These are phyloP conservation scores for Tokudaia muenninki DNA, from an alignment of 2,797 vertebrate genomes.

Conservation along the genomic window DNA sequence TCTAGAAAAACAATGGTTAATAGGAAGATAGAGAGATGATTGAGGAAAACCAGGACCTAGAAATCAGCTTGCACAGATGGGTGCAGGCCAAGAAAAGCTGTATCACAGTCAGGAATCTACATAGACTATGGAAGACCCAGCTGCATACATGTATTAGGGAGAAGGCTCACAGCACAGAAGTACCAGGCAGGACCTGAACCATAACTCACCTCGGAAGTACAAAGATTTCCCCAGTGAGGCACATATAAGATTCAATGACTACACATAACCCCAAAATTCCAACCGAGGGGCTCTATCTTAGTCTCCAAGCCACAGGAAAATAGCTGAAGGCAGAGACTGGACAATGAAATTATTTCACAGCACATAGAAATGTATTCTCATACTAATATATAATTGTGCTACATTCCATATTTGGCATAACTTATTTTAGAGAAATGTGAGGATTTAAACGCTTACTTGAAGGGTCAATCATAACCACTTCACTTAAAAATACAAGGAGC, in stretches of 20 bases:
- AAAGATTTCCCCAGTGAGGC: not conserved
- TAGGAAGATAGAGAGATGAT: not conserved
- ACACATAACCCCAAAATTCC: not conserved
- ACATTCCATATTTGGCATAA: not conserved
- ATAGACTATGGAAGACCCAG: not conserved
- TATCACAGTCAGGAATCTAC: not conserved
- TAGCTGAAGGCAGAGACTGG: not conserved
- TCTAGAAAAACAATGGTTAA: not conserved
- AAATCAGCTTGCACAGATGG: not conserved
- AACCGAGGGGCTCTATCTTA: not conserved
- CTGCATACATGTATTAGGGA: not conserved
- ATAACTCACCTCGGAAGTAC: not conserved
- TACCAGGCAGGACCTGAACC: not conserved
- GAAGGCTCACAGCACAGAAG: not conserved
- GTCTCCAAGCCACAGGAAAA: not conserved
- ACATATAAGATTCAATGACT: not conserved
- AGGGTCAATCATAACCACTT: not conserved
- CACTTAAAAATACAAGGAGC: not conserved
- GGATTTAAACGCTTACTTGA: not conserved
- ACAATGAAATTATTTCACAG: not conserved
- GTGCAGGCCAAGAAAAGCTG: not conserved
- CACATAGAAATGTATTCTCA: not conserved
- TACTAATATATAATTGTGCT: not conserved
- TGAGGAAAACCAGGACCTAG: not conserved
- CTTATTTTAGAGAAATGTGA: not conserved